Evolutionary conservation across 2,888 invertebrate genomes (phyloP), one percentile per base, ranked within the genome.

Genomic region (Acanthococcus lagerstroemiae): DNA sequence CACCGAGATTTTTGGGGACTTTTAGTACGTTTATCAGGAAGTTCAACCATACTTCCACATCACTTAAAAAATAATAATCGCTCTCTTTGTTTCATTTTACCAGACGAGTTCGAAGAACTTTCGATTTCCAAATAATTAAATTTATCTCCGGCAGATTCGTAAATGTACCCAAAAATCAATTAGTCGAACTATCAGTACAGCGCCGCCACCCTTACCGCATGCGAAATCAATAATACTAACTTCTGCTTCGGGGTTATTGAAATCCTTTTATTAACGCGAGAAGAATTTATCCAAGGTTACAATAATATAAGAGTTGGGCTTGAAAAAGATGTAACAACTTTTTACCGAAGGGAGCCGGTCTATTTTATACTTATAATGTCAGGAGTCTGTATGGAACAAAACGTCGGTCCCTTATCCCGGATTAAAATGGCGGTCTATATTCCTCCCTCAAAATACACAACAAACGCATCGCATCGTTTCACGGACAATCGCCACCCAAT

Each of bases 401-500:
- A 52, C 19, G 52, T 19, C 22, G 24, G 24, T 22, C 61, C 30
- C 30, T 52, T 30, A 50, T 50, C 50, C 25, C 19, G 48, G 61
- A 52, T 52, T 61, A 52, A 61, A 52, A 61, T 52, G 52, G 61
- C 52, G 52, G 61, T 52, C 30, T 26, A 48, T 22, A 61, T 61
- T 26, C 61, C 61, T 61, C 52, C 61, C 52, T 61, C 50, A 50
- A 60, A 48, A 48, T 37, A 60, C 15, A 52, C 58, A 58, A 46
- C 58, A 58, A 58, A 58, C 58, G 58, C 58, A n/a, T n/a, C n/a
- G n/a, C n/a, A 58, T 58, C 58, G 44, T 58, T 58, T 58, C 58
- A 61, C 37, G 61, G 52, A 50, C 61, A 61, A 61, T 61, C 61
- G 61, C 61, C 61, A 61, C 61, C 61, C 61, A 61, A 61, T 61